Evolutionary conservation across 2,797 vertebrate species (phyloP), one percentile per base, ranked within the genome.

Genomic region (Okamejei kenojei): DNA sequence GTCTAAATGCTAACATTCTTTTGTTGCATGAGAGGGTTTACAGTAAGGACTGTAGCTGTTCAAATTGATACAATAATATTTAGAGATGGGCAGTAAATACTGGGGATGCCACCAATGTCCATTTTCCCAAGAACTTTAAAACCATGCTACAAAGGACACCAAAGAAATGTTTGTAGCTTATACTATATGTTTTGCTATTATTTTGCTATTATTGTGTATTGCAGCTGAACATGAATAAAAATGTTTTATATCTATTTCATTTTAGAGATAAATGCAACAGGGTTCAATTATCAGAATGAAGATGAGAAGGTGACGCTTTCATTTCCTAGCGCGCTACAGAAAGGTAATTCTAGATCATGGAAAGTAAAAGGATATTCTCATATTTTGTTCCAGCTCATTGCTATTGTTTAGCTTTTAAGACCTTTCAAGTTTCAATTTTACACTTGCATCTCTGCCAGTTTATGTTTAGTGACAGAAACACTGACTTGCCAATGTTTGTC

Each of bases 221-320:
- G n/a, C 0, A 19, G 17, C 1, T 21, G 21, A 21, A 90, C 32
- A 90, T 71, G 32, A 90, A 38, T 32, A 90, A 7, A 90, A 35
- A 19, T 8, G 68, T 78, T 45, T 93, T 63, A n/a, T 6, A 61
- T 45, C 32, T 45, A 65, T 76, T 80, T 77, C 94, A 76, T 38
- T 1, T 95, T 96, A 99, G 99, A 99, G 97, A 98, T 99, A 94
- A 98, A 98, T 0, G 99, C 99, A 54, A 99, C 98, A 13, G 99
- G 99, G 94, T 99, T 99, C 96, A 99, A 99, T 96, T 99, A 99
- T 94, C 98, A 99, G 78, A 99, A 99, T 0, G 98, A 99, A 96
- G 99, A 99, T 94, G 99, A 99, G 94, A 99, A 99, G 96, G 98
- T 99, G 94, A 99, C 99, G 45, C 96, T 99, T 94, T 99, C 98